phyloP scores from a whole-genome alignment of 2,888 invertebrate genomes.

The Hirtodrosophila alboralis region DNA sequence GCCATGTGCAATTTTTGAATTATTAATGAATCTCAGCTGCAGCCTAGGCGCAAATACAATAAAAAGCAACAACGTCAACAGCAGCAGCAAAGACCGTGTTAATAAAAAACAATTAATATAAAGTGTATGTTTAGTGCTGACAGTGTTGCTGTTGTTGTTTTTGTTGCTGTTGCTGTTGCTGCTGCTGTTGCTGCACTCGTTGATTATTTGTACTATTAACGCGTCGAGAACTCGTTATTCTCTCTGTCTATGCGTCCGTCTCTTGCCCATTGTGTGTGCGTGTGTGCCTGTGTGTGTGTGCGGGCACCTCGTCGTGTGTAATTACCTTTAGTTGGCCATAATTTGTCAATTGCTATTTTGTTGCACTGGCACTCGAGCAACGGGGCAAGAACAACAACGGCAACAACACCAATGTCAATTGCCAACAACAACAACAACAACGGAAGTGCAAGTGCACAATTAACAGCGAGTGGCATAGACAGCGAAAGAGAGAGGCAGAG shows the following conservation, averaged over 20 bases:
- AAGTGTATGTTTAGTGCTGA: constrained; percentile 77
- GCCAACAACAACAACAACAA: constrained; percentile 28
- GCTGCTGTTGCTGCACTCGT: constrained; percentile 56
- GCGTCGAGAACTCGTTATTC: constrained; percentile 73
- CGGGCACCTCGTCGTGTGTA: constrained; percentile 60
- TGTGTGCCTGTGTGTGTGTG: constrained; percentile 26
- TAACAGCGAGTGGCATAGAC: constrained; percentile 7
- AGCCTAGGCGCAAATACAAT: constrained; percentile 28
- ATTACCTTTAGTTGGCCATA: constrained; percentile 78
- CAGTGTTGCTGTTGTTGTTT: constrained; percentile 58
- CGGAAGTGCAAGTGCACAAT: constrained; percentile 73
- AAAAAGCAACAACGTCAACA: constrained; percentile 18
- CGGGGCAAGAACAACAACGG: constrained; percentile 22
- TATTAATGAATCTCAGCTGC: constrained; percentile 77
- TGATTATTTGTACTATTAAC: constrained; percentile 77
- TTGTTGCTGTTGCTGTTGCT: constrained; percentile 30
- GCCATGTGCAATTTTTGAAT: constrained; percentile 77
- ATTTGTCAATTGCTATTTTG: constrained; percentile 79
- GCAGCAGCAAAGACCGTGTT: constrained; percentile 51
- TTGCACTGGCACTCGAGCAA: constrained; percentile 48
- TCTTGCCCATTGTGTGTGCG: constrained; percentile 10
- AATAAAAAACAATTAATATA: constrained; percentile 77
- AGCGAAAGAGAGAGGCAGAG: background rate
- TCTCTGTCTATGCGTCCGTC: constrained; percentile 24
- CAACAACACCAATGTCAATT: constrained; percentile 26